Percentiles rank a stretch among this genome's conserved stretches.
Evolutionary conservation across 2,888 invertebrate genomes (phyloP).

Genomic region (Agrotis segetum): DNA sequence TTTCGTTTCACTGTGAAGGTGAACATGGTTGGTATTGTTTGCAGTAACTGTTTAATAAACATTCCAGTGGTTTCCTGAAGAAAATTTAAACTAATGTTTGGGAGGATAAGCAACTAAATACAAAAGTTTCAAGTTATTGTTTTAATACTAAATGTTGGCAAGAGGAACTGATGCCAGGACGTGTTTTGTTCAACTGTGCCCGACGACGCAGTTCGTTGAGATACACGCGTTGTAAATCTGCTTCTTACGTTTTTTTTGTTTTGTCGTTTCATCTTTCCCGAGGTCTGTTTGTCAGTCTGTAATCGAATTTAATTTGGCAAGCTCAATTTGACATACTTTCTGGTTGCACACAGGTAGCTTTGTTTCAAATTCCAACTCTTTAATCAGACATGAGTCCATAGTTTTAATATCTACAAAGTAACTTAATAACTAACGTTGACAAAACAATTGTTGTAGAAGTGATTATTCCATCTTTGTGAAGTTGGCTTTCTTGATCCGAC

Average conservation of each 20-base stretch:
- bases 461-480: not conserved
- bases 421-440: too few species aligned
- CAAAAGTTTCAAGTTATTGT: conserved; percentile 34
- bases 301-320: too few species aligned
- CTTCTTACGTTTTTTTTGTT: not conserved
- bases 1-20: conserved; percentile 18
- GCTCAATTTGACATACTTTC: too few species aligned
- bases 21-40: conserved; percentile 28
- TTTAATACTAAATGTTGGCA: conserved; percentile 24
- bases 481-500: not conserved
- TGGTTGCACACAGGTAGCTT: too few species aligned
- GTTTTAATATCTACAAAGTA: too few species aligned
- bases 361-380: too few species aligned
- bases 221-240: not conserved
- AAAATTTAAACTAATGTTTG: conserved; percentile 41
- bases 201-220: too few species aligned
- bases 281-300: too few species aligned
- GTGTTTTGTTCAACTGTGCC: not conserved
- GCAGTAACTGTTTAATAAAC: conserved; percentile 50
- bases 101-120: conserved; percentile 46
- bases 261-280: not conserved
- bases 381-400: too few species aligned
- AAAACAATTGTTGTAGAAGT: not conserved
- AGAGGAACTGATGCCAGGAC: not conserved
- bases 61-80: conserved; percentile 43